Evolutionary conservation across 2,888 invertebrate species (phyloP), one percentile per base, ranked within the genome.

Genomic region (Galerucella pusilla): DNA sequence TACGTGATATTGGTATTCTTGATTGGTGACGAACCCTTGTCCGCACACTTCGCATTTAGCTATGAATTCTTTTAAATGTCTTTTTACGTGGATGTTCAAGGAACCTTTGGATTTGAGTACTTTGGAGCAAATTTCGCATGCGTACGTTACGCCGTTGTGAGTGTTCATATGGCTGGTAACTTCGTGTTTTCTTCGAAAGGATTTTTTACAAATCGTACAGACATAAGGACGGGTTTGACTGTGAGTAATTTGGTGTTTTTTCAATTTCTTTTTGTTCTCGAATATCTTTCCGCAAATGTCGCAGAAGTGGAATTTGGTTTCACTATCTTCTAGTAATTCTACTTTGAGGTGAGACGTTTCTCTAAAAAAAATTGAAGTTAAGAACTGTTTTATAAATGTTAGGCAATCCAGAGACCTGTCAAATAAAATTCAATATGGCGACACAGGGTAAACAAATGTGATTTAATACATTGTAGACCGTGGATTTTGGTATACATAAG

Each of bases 111-210:
- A 81, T 75, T 80, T 79, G 77, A 91, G 89, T 67, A 89, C 90
- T 80, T 90, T 90, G 0, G 90, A 89, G 77, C 92, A 92, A 0
- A 90, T 85, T 0, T 90, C 87, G 79, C 92, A 92, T 54, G 81
- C 77, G 75, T 79, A 82, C 5, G 76, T 65, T 10, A 67, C 46
- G 11, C 65, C 77, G 12, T 73, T 73, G 68, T 82, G 80, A 1
- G 75, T 68, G 57, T 75, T 79, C 64, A 74, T 76, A 64, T 84
- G 84, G 2, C 75, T 75, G 7, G 75, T 65, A 3, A 80, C 61
- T 61, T 79, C 78, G 46, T 76, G 74, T 20, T 78, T 76, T 65
- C 73, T 76, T 75, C 80, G 80, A 61, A 83, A 82, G 9, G 68
- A 64, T 71, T 80, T 81, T 16, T 77, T 60, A 64, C 83, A 83